Evolutionary conservation across 1,140 invertebrate species (phyloP), one percentile per base, ranked within the genome.

Genomic region (Meloidogyne exigua): DNA sequence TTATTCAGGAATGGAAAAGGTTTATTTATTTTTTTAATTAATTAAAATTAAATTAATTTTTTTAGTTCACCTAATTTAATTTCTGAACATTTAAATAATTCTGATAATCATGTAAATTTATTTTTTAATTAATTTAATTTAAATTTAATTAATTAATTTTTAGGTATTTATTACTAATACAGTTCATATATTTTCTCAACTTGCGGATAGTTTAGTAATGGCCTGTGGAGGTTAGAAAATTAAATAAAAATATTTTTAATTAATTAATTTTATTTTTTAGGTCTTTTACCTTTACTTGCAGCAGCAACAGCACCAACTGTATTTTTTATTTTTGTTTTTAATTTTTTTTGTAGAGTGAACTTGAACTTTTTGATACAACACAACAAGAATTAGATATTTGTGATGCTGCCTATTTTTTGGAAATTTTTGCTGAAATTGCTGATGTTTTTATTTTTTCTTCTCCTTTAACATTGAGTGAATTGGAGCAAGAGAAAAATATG

Each of bases 81-180:
- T 76, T 91, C 98, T 83, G 95, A 98, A 89, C 97, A 97, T 90
- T 95, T 98, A 62, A 99, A 99, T 87, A 96, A 94, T 88, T 94
- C 97, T 87, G 96, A 94, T 0, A 97, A 94, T 5, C 96, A 88
- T 57, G 49, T 57, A 57, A 57, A 49, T 49, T 49, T 49, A 18
- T 18, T 57, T 57, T 57, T 95, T 94, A 72, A 94, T 98, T 75
- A 91, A 97, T 83, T 95, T 98, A 89, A 44, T 39, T 70, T 21
- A 39, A 28, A 13, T 21, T 9, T 23, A 32, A 3, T 93, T 89
- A 93, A 92, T 98, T 87, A 87, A 39, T 72, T 44, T 66, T 68
- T 98, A 95, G 75, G 96, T 99, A 79, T 99, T 99, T 89, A 95
- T 99, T 76, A 94, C 98, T 13, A 99, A 99, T 89, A 96, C 96